Conservation (phyloP, 1,140 invertebrate genomes). For the Medauroidea extradentata region DNA sequence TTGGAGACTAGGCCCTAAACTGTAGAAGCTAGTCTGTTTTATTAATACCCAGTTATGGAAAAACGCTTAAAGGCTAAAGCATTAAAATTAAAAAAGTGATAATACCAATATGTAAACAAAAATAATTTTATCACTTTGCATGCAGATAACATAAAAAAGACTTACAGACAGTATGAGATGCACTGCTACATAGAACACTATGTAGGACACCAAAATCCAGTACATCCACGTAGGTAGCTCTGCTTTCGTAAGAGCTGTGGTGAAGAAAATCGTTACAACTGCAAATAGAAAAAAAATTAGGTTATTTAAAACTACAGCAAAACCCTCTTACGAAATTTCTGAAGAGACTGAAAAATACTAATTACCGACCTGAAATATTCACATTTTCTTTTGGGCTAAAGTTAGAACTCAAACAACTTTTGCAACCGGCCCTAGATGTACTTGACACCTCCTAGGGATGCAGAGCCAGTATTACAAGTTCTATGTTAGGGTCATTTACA, state of each 20-base stretch:
- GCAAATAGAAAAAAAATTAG: no score
- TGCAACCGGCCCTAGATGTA: no score
- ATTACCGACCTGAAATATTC: no score
- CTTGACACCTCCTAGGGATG: no score
- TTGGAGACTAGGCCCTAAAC: neutral
- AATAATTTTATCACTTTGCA: neutral
- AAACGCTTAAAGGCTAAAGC: neutral
- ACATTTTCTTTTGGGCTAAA: no score
- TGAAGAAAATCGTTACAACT: constrained; percentile 93
- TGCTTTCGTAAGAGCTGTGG: constrained; percentile 77
- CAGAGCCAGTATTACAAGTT: no score
- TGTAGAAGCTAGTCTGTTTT: constrained; percentile 14
- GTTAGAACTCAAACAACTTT: no score
- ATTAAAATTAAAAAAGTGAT: neutral
- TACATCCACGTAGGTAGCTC: constrained; percentile 80
- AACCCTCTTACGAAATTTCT: no score
- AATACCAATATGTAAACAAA: neutral
- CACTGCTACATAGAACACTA: constrained; percentile 81
- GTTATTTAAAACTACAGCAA: no score
- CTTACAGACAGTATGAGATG: constrained; percentile 88
- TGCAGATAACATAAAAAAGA: no score
- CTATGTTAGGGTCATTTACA: no score
- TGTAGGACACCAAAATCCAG: constrained; percentile 82
- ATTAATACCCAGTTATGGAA: neutral
- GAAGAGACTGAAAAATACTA: no score